Conservation (phyloP, 2,113 vertebrate species). For the Zosterops lateralis region DNA sequence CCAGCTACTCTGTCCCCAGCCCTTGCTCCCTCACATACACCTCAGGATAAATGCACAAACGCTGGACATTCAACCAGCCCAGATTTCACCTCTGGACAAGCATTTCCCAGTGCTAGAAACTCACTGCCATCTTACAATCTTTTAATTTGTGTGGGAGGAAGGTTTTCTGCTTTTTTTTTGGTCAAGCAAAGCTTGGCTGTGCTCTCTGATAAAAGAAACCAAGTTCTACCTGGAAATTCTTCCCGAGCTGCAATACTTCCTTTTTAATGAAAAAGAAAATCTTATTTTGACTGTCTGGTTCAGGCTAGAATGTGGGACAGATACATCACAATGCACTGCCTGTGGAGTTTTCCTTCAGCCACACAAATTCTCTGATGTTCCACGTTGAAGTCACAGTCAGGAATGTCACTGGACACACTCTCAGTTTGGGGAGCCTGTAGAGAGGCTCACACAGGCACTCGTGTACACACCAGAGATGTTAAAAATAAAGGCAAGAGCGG, state of each 20-base stretch:
- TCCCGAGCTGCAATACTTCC: not conserved
- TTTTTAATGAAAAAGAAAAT: not conserved
- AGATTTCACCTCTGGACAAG: not conserved
- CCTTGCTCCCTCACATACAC: not conserved
- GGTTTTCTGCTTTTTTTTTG: not conserved
- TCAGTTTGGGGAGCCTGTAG: rapidly evolving
- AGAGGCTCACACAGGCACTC: not conserved
- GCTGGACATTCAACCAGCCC: not conserved
- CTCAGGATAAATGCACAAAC: not conserved
- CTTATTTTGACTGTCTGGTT: not conserved
- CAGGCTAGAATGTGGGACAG: not conserved
- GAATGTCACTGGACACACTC: not conserved
- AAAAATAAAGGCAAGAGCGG: constrained; percentile 41
- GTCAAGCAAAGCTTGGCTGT: not conserved
- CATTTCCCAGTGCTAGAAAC: not conserved
- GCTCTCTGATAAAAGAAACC: not conserved
- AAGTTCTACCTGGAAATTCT: not conserved
- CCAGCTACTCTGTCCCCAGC: not conserved
- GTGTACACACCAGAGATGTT: not conserved
- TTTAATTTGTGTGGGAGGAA: not conserved
- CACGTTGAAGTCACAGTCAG: not conserved
- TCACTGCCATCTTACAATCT: not conserved
- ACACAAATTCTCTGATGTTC: rapidly evolving
- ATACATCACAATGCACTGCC: not conserved
- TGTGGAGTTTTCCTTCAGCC: not conserved